Evolutionary conservation across 1,140 invertebrate species (phyloP).

Genomic region (Musca vetustissima): DNA sequence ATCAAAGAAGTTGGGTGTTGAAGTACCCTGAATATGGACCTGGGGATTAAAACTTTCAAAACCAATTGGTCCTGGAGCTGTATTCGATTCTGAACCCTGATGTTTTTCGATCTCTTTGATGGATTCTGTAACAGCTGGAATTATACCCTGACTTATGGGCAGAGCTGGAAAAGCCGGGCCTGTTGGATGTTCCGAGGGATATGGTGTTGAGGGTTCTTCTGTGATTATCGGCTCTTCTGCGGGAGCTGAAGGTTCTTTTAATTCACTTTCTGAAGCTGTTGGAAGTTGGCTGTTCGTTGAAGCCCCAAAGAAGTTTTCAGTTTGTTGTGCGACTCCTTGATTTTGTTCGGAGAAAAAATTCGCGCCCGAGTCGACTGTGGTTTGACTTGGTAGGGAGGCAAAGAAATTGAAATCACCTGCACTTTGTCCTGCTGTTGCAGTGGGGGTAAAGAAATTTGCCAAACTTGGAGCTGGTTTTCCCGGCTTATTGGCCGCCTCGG

Average conservation of each 20-base stretch:
- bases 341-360: neutral
- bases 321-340: neutral
- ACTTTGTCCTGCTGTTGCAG: neutral
- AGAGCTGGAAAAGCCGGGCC: slow-evolving; percentile 23
- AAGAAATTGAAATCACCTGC: slow-evolving; percentile 26
- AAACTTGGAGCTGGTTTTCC: slow-evolving; percentile 14
- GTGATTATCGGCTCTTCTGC: neutral
- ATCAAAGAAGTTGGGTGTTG: no score
- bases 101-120: neutral
- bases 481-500: neutral
- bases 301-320: neutral
- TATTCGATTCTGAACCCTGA: neutral
- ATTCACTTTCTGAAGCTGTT: neutral
- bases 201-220: neutral
- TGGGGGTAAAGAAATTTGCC: slow-evolving; percentile 27
- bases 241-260: neutral
- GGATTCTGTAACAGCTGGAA: neutral
- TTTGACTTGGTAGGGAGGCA: slow-evolving; percentile 3
- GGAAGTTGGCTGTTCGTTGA: neutral
- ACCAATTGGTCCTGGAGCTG: neutral
- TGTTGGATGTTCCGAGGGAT: neutral
- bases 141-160: slow-evolving; percentile 9
- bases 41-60: neutral
- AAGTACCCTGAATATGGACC: neutral
- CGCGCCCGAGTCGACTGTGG: neutral